Conservation (phyloP, 2,797 vertebrate genomes). For the Syndactyla subalaris region DNA sequence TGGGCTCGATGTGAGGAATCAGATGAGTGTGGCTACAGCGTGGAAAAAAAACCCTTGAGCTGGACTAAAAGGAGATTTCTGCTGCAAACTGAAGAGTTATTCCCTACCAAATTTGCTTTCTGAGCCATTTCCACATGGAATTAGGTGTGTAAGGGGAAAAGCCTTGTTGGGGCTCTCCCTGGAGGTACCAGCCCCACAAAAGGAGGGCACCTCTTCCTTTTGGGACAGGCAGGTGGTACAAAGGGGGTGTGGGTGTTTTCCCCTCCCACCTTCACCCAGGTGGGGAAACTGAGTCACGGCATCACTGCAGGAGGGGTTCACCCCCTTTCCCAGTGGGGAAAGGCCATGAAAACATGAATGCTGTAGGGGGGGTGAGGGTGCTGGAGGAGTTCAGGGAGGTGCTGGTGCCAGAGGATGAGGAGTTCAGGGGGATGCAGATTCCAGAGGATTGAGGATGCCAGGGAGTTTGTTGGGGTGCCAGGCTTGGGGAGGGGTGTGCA, state of each 20-base stretch:
- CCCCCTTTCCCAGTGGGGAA: not conserved
- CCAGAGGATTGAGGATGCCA: not conserved
- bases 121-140: not conserved
- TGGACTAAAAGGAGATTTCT: not conserved
- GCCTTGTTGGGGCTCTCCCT: not conserved
- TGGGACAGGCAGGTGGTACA: not conserved
- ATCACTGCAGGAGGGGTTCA: not conserved
- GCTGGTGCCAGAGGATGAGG: not conserved
- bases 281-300: not conserved
- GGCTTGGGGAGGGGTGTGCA: not conserved
- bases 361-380: too few relatives aligned
- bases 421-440: not conserved
- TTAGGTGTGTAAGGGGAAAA: not conserved
- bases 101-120: not conserved
- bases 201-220: not conserved
- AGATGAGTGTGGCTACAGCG: accelerated
- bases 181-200: not conserved
- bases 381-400: not conserved
- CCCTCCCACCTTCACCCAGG: not conserved
- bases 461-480: too few relatives aligned
- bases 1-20: not conserved
- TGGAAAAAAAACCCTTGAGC: accelerated
- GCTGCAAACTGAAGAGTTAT: not conserved
- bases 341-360: too few relatives aligned
- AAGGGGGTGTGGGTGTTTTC: accelerated